phyloP scores from a whole-genome alignment of 2,888 invertebrate genomes.

The Pristionchus mayeri region DNA sequence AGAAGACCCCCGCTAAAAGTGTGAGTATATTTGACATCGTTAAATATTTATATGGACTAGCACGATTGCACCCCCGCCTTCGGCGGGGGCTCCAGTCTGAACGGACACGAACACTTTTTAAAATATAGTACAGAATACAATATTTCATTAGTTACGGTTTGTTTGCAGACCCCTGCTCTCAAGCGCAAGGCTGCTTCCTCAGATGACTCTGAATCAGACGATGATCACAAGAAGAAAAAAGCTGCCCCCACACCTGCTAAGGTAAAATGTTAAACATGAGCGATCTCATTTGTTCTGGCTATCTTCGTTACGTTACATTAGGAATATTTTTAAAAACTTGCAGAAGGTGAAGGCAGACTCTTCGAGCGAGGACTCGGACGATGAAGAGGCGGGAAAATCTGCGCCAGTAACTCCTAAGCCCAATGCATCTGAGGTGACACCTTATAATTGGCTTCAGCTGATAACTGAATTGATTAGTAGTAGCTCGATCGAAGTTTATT shows the following conservation, averaged over 20 bases:
- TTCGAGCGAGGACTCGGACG: neutral
- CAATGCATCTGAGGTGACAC: neutral
- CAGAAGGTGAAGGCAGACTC: slow-evolving; percentile 10
- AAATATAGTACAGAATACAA: too few species aligned
- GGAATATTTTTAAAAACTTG: neutral
- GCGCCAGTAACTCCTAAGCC: neutral
- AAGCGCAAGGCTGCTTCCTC: slow-evolving; percentile 48
- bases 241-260: slow-evolving; percentile 48
- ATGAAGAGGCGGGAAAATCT: neutral
- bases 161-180: slow-evolving; percentile 47
- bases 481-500: neutral
- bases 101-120: too few species aligned
- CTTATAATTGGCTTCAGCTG: neutral
- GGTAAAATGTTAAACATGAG: too few species aligned
- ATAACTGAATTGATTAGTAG: too few species aligned
- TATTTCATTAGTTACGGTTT: too few species aligned
- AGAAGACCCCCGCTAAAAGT: slow-evolving; percentile 11
- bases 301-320: neutral
- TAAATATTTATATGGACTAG: too few species aligned
- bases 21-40: too few species aligned
- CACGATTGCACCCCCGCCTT: too few species aligned
- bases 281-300: too few species aligned
- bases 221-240: slow-evolving; percentile 54
- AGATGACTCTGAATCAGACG: slow-evolving; percentile 50
- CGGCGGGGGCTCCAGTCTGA: too few species aligned